phyloP scores from a whole-genome alignment of 2,888 invertebrate genomes.

The Coelinius sp. region DNA sequence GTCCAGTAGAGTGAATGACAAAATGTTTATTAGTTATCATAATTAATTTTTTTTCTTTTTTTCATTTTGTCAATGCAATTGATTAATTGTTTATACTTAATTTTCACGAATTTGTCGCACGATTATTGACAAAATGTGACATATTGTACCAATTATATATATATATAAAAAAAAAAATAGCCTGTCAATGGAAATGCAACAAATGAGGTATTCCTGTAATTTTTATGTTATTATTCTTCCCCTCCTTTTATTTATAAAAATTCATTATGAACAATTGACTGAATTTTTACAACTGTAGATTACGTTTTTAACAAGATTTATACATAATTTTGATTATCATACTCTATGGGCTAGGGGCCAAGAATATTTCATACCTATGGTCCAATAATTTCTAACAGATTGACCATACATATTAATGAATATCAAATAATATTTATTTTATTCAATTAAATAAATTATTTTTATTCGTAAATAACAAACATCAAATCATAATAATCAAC shows the following conservation, averaged over 20 bases:
- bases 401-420: neutral
- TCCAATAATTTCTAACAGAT: neutral
- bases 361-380: neutral
- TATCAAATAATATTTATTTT: too few species aligned
- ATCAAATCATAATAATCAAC: too few species aligned
- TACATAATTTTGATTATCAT: conserved; percentile 6
- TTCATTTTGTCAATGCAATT: conserved; percentile 59
- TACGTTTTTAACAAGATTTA: neutral
- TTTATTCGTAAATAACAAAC: too few species aligned
- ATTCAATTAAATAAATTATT: too few species aligned
- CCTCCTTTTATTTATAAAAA: conserved; percentile 22
- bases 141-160: conserved; percentile 48
- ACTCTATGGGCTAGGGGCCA: neutral
- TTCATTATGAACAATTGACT: conserved; percentile 27
- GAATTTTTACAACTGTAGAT: conserved; percentile 22
- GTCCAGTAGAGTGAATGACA: conserved; percentile 81
- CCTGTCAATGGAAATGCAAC: conserved; percentile 69
- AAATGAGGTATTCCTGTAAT: conserved; percentile 2
- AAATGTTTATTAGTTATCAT: conserved; percentile 67
- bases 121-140: conserved; percentile 60
- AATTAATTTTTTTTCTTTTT: conserved; percentile 70
- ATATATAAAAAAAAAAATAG: conserved; percentile 47
- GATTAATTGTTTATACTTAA: conserved; percentile 63
- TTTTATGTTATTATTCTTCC: conserved; percentile 18
- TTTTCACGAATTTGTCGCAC: conserved; percentile 59